Percentiles rank a stretch among this genome's conserved stretches.
Conservation (phyloP, 2,888 invertebrate species). For the Asteroscopus sphinx region DNA sequence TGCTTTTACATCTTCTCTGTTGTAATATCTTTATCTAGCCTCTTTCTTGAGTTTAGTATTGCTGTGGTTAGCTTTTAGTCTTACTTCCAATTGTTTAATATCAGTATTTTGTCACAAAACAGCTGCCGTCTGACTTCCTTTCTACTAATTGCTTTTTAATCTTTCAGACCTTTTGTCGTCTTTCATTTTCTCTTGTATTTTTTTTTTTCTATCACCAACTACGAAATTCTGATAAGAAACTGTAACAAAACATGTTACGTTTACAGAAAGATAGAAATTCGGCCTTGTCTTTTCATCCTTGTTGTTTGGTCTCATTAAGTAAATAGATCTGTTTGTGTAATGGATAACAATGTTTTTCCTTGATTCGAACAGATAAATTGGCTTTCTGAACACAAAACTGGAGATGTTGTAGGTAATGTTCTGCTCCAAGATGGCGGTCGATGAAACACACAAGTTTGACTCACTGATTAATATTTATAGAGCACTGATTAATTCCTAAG, state of each 20-base stretch:
- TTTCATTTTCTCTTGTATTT: slow-evolving; percentile 1
- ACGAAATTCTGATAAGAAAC: slow-evolving; percentile 23
- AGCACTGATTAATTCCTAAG: slow-evolving; percentile 3
- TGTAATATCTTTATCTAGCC: slow-evolving; percentile 3
- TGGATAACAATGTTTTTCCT: slow-evolving; percentile 33
- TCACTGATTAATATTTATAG: slow-evolving; percentile 10
- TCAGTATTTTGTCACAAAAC: slow-evolving; percentile 6
- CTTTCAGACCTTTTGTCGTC: slow-evolving; percentile 18
- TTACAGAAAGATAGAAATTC: slow-evolving; percentile 32
- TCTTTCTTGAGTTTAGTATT: slow-evolving; percentile 2
- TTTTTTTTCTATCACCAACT: slow-evolving; percentile 3
- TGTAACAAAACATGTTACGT: slow-evolving; percentile 34
- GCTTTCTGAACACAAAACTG: slow-evolving; percentile 20
- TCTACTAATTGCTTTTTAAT: slow-evolving; percentile 20
- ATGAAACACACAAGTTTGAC: background rate
- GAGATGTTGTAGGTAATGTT: slow-evolving; percentile 11
- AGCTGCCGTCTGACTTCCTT: background rate
- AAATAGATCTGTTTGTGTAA: slow-evolving; percentile 38
- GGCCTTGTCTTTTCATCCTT: slow-evolving; percentile 33
- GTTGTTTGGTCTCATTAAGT: slow-evolving; percentile 48
- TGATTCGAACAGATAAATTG: slow-evolving; percentile 24
- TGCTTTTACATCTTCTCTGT: slow-evolving; percentile 29
- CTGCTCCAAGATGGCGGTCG: slow-evolving; percentile 11
- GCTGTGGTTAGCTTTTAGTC: background rate
- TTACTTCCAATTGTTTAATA: slow-evolving; percentile 5